Conservation (phyloP, 2,888 invertebrate species). For the Rhimphoctona megacephalus region DNA sequence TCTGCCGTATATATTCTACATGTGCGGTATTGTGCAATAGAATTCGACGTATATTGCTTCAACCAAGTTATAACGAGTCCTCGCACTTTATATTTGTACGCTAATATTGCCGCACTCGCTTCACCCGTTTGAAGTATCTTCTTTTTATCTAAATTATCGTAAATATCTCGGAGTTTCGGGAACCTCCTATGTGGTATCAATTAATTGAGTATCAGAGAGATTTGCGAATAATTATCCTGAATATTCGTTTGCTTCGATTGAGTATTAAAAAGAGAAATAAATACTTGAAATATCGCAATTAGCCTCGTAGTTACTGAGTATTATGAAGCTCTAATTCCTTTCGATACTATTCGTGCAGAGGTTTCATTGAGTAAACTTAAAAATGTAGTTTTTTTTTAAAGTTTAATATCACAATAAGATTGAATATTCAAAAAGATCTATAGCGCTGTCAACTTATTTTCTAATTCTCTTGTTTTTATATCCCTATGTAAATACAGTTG, state of each 20-base stretch:
- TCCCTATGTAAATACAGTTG: too few relatives aligned
- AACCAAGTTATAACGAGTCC: slow-evolving; percentile 31
- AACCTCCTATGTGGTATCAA: not conserved
- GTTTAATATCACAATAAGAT: not conserved
- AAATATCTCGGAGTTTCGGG: slow-evolving; percentile 50
- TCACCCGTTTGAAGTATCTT: slow-evolving; percentile 66
- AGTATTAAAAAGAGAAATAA: not conserved
- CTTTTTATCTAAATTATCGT: slow-evolving; percentile 78
- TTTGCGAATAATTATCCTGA: not conserved
- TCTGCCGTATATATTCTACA: not conserved
- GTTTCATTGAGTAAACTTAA: not conserved
- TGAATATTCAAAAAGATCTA: too few relatives aligned
- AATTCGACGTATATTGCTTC: slow-evolving; percentile 15
- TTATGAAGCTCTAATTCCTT: not conserved
- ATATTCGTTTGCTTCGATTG: not conserved
- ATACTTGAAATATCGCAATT: not conserved
- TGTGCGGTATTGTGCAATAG: slow-evolving; percentile 1
- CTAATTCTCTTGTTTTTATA: too few relatives aligned
- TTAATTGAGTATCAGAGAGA: slow-evolving; percentile 1
- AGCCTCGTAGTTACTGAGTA: not conserved
- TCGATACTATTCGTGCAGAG: not conserved
- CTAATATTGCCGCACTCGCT: slow-evolving; percentile 16
- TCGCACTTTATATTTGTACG: slow-evolving; percentile 15
- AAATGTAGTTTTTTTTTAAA: not conserved
- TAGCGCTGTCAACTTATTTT: too few relatives aligned